Percentiles rank a stretch among this genome's conserved stretches.
Conservation (phyloP, 2,888 invertebrate genomes). For the Drosophila falleni region DNA sequence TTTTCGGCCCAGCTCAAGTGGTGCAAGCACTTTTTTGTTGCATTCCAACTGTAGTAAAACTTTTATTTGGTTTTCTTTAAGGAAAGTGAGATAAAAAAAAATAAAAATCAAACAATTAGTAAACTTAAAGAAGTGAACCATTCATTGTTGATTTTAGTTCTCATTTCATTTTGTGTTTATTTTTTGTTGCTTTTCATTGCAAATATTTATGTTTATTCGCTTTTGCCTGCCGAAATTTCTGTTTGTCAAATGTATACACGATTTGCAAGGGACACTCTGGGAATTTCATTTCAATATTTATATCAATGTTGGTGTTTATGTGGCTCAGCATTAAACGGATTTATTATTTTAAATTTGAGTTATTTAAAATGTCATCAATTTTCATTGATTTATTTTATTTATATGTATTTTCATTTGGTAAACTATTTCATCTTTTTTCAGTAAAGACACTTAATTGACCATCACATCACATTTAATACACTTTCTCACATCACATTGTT, state of each 20-base stretch:
- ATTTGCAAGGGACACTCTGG: slow-evolving; percentile 4
- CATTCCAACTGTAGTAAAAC: slow-evolving; percentile 47
- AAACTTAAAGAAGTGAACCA: slow-evolving; percentile 43
- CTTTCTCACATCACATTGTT: slow-evolving; percentile 46
- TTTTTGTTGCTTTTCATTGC: slow-evolving; percentile 32
- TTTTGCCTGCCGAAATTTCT: slow-evolving; percentile 11
- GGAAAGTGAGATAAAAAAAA: slow-evolving; percentile 26
- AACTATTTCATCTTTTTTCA: not conserved
- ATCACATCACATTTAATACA: slow-evolving; percentile 21
- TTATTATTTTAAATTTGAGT: not conserved
- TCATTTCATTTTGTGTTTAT: slow-evolving; percentile 14
- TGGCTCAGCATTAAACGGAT: no score
- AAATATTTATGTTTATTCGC: slow-evolving; percentile 52
- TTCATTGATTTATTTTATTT: not conserved
- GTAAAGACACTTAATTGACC: slow-evolving; percentile 6
- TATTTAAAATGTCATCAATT: not conserved
- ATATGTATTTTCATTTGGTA: not conserved
- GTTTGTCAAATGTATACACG: slow-evolving; percentile 26
- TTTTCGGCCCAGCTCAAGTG: slow-evolving; percentile 26
- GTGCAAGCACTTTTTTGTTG: slow-evolving; percentile 21
- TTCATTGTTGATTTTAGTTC: slow-evolving; percentile 21
- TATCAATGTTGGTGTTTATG: no score
- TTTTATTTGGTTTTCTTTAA: slow-evolving; percentile 54
- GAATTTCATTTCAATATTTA: slow-evolving; percentile 31
- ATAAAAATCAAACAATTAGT: slow-evolving; percentile 34